Evolutionary conservation across 2,113 vertebrate species (phyloP).

Genomic region (Struthidea cinerea): DNA sequence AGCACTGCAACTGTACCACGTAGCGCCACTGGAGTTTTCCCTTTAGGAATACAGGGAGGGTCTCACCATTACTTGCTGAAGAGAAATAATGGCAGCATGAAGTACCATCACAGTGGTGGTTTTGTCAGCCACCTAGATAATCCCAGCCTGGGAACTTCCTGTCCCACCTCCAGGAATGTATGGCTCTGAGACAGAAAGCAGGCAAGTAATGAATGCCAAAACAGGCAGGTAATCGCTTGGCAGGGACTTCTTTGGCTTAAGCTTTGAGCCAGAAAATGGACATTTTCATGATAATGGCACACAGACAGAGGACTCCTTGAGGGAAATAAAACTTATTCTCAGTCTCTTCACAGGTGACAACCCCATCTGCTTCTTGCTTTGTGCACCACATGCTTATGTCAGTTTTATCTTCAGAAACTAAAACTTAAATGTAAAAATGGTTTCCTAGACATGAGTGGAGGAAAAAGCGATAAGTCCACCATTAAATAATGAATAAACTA

Average conservation of each 20-base stretch:
- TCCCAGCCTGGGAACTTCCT: background rate
- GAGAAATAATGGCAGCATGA: background rate
- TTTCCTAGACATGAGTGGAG: background rate
- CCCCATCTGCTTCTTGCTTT: background rate
- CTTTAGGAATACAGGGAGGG: background rate
- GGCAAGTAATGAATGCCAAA: conserved; percentile 22
- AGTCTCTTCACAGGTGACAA: background rate
- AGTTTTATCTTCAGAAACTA: background rate
- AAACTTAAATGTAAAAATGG: background rate
- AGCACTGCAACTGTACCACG: background rate
- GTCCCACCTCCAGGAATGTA: background rate
- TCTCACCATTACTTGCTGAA: background rate
- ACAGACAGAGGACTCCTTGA: background rate
- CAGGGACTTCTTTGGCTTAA: background rate
- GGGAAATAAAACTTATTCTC: conserved; percentile 36
- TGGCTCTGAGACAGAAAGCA: background rate
- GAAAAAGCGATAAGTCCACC: background rate
- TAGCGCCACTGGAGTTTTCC: background rate
- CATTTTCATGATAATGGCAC: conserved; percentile 9
- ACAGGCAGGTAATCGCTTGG: conserved; percentile 36
- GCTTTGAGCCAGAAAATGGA: background rate
- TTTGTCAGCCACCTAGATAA: background rate
- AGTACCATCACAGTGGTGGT: background rate
- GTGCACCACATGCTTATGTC: background rate
- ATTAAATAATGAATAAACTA: background rate